Evolutionary conservation across 1,140 invertebrate genomes (phyloP), one percentile per base, ranked within the genome.

Genomic region (Tetraneura akinire): DNA sequence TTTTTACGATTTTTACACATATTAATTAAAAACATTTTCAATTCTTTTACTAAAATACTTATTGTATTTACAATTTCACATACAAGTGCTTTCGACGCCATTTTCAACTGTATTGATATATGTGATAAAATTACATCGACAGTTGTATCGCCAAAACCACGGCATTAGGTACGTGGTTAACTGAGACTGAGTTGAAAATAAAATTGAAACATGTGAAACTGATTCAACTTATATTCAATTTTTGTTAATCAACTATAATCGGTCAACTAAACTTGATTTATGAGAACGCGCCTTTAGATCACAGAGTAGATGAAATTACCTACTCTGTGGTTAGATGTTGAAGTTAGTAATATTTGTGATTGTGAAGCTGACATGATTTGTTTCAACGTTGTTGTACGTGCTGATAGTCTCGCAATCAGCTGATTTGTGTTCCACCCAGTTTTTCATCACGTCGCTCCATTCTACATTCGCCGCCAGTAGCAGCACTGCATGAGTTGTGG

Each of bases 391-490:
- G 74, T 47, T 62, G 23, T 23, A 78, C 74, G 2, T 78, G 74
- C 37, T 78, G 74, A 78, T 78, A 78, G 55, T 45, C 74, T 49
- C 9, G 3, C 14, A 51, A 42, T 62, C 74, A 78, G 74, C 74
- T 78, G 74, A 62, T 78, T 62, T 18, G 55, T 10, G 55, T 78
- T 29, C 74, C 74, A 60, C 74, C 74, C 74, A 78, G 45, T 45
- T 45, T 78, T 45, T 78, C 60, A 47, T 45, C 42, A 45, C 16
- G n/a, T 51, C 53, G 37, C 37, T 45, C 21, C 74, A 78, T 78
- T 78, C 21, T 26, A 9, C 74, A 78, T 78, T 78, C 74, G 16
- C 74, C 74, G 74, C 74, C 74, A 62, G 74, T 60, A 78, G 74
- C 74, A 78, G 55, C 55, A 78, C 74, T 78, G 55, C 55, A 18